A percentile compares a stretch with the other conserved stretches of the same genome.
phyloP scores from a whole-genome alignment of 2,797 vertebrate species.

The Dipus sagitta region DNA sequence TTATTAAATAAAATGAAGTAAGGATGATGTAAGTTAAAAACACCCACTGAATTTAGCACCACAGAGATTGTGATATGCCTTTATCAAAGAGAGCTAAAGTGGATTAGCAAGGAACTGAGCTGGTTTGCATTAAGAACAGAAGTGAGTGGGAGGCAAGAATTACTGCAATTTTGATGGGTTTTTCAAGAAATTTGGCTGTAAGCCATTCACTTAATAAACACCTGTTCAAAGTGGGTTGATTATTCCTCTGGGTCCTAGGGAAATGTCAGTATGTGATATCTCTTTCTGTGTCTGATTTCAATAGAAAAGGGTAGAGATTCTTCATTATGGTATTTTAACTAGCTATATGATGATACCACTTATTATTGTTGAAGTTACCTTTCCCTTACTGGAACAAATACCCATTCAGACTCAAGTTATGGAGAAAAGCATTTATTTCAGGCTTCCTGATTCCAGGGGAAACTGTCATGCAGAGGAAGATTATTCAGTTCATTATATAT shows the following conservation, averaged over 20 bases:
- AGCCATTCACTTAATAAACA: constrained; percentile 50
- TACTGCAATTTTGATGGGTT: not conserved
- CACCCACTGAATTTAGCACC: constrained; percentile 10
- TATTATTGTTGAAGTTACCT: not conserved
- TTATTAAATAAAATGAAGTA: not conserved
- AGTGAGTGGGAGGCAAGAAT: not conserved
- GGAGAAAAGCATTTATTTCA: too few relatives aligned
- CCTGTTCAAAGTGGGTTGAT: constrained; percentile 47
- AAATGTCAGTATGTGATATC: constrained; percentile 20
- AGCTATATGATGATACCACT: not conserved
- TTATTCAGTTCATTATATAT: too few relatives aligned
- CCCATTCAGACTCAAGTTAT: too few relatives aligned
- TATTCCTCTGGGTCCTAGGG: constrained; percentile 11
- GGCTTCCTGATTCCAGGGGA: too few relatives aligned
- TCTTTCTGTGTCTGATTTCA: constrained; percentile 50
- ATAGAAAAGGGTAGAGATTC: constrained; percentile 7
- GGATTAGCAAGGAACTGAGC: not conserved
- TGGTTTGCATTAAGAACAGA: not conserved
- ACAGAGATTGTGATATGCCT: not conserved
- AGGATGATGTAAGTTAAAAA: not conserved
- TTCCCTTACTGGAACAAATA: too few relatives aligned
- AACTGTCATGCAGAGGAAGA: too few relatives aligned
- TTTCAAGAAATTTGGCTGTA: constrained; percentile 36
- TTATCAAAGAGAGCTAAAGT: not conserved
- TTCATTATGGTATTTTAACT: constrained; percentile 56